Evolutionary conservation across 2,113 vertebrate species (phyloP).

Genomic region (Empidonax traillii): DNA sequence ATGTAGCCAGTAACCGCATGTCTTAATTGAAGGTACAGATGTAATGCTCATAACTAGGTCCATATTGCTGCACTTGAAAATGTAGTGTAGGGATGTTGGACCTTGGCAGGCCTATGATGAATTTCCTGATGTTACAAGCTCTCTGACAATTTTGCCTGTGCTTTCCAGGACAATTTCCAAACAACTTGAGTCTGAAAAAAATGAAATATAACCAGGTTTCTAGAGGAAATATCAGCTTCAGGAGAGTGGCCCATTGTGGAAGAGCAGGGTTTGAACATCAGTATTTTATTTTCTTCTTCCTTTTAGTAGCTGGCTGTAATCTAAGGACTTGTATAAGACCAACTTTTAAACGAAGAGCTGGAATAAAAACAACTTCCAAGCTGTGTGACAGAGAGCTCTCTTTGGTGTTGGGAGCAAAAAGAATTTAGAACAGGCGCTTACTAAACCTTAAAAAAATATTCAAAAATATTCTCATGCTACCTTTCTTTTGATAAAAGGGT

Average conservation of each 20-base stretch:
- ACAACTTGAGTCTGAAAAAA: neutral
- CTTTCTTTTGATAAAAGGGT: neutral
- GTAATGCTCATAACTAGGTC: neutral
- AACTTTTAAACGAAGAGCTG: neutral
- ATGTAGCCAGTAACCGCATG: neutral
- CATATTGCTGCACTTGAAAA: neutral
- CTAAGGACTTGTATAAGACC: neutral
- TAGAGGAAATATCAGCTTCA: neutral
- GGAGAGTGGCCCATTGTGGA: neutral
- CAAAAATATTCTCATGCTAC: neutral
- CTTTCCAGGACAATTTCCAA: neutral
- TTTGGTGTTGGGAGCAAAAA: neutral
- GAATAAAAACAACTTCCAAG: neutral
- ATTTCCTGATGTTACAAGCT: neutral
- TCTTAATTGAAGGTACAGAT: neutral
- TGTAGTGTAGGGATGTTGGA: neutral
- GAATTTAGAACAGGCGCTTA: neutral
- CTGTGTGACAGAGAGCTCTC: neutral
- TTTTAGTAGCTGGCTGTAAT: neutral
- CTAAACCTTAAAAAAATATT: neutral
- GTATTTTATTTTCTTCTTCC: neutral
- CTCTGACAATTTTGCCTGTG: neutral
- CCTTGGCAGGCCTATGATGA: neutral
- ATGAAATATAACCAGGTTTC: neutral
- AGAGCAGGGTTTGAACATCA: neutral